These are phyloP conservation scores for Sphaerodactylus townsendi DNA, from an alignment of 2,113 vertebrate species.

Conservation along the genomic window DNA sequence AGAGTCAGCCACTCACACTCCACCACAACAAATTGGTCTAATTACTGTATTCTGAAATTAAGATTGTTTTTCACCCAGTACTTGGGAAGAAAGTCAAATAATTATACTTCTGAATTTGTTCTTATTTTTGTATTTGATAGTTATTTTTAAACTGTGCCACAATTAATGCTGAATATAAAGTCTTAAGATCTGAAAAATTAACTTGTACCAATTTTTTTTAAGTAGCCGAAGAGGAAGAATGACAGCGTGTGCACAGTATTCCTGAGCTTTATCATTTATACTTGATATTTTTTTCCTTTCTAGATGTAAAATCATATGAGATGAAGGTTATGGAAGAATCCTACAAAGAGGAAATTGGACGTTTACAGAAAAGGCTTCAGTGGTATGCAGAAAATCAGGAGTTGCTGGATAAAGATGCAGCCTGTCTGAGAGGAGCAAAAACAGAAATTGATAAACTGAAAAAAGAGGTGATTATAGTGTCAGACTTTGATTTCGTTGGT, in stretches of 20 bases:
- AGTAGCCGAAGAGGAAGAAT: background rate
- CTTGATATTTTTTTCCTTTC: conserved; percentile 46
- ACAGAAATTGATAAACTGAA: conserved; percentile 83
- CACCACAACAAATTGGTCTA: background rate
- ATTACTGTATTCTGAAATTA: background rate
- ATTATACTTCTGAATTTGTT: background rate
- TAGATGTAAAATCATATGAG: conserved; percentile 84
- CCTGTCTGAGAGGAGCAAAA: conserved; percentile 82
- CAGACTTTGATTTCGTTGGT: background rate
- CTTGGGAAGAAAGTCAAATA: background rate
- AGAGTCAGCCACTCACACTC: background rate
- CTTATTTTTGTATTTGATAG: background rate
- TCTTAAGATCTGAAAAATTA: conserved; percentile 11
- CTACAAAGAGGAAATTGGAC: conserved; percentile 82
- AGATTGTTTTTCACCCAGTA: background rate
- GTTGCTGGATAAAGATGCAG: conserved; percentile 86
- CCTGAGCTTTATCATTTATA: background rate
- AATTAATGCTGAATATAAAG: background rate
- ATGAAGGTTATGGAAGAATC: conserved; percentile 82
- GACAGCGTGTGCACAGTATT: no score
- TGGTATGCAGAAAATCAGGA: conserved; percentile 96
- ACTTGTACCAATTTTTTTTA: background rate
- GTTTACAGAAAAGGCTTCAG: conserved; percentile 84
- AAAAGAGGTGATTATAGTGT: conserved; percentile 75
- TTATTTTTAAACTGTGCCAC: background rate